Conservation (phyloP, 1,140 invertebrate genomes). For the Formica selysi region DNA sequence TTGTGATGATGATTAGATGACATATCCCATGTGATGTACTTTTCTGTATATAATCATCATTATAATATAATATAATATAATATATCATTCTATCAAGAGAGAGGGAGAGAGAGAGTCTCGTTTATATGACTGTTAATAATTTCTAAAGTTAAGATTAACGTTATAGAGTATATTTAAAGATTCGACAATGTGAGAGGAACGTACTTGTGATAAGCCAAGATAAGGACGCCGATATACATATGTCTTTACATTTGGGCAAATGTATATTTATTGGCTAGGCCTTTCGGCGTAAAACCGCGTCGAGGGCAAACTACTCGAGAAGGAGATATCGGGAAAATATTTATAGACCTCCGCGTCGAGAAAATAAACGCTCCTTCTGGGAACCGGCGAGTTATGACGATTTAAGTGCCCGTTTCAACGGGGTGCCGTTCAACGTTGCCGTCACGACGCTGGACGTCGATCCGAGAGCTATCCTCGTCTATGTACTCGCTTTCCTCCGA, state of each 20-base stretch:
- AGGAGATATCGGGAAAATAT: constrained; percentile 61
- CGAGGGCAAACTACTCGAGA: constrained; percentile 52
- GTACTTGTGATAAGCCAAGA: constrained; percentile 7
- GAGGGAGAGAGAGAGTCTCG: too few species aligned
- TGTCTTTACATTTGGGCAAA: constrained; percentile 51
- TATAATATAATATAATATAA: not conserved
- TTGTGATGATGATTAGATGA: not conserved
- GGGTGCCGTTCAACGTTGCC: constrained; percentile 49
- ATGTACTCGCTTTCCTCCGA: constrained; percentile 29
- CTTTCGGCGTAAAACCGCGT: constrained; percentile 36
- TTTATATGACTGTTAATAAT: not conserved
- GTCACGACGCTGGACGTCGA: constrained; percentile 47
- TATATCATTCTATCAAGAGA: not conserved
- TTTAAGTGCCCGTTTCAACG: constrained; percentile 62
- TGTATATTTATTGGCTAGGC: constrained; percentile 50
- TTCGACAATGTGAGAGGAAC: not conserved
- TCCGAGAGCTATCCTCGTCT: constrained; percentile 34
- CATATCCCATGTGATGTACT: not conserved
- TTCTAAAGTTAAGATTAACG: not conserved
- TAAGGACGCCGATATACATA: not conserved
- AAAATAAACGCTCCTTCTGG: constrained; percentile 62
- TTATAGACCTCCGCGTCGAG: constrained; percentile 57
- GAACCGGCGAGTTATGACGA: constrained; percentile 62
- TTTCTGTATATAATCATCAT: too few species aligned
- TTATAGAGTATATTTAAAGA: not conserved